Evolutionary conservation across 2,113 vertebrate species (phyloP), one percentile per base, ranked within the genome.

Genomic region (Macrotis lagotis): DNA sequence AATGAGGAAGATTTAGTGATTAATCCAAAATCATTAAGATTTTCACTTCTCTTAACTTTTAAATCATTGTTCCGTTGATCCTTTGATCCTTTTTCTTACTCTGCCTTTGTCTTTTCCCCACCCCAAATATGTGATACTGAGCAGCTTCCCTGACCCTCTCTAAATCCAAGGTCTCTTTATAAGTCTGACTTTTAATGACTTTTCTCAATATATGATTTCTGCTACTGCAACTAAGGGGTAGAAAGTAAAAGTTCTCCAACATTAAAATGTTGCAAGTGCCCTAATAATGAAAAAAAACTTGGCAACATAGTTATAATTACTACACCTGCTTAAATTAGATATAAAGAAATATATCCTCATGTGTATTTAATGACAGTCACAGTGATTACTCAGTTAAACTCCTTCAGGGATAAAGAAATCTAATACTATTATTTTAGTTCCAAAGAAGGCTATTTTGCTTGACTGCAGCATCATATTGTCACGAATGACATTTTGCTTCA

Each of bases 241-340:
- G 3, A 2, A 94, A 88, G 51, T 14, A 74, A 28, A 44, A 89
- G 48, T 52, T 92, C 50, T 26, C 14, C 19, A 50, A 74, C 47
- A 93, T 90, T 91, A 93, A 91, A 51, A 89, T 37, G 66, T 89
- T 53, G 91, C 59, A 93, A 37, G 48, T 14, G 55, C 66, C 90
- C 55, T 89, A 53, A 91, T 96, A 97, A 96, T 96, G 90, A 48
- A 96, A 91, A 96, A 96, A 92, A 92, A n/a, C 66, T 25, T 96
- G 95, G 88, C 93, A 95, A 97, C 59, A 93, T 92, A 97, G 96
- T 95, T 96, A 95, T 97, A 96, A 96, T 96, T 92, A 97, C 95
- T 74, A 94, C 96, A 94, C 93, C 91, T 94, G 91, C 48, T 92
- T 96, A 92, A 91, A 96, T 89, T 92, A 92, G 95, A 74, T 91